Evolutionary conservation across 2,113 vertebrate species (phyloP), one percentile per base, ranked within the genome.

Genomic region (Protobothrops mucrosquamatus): DNA sequence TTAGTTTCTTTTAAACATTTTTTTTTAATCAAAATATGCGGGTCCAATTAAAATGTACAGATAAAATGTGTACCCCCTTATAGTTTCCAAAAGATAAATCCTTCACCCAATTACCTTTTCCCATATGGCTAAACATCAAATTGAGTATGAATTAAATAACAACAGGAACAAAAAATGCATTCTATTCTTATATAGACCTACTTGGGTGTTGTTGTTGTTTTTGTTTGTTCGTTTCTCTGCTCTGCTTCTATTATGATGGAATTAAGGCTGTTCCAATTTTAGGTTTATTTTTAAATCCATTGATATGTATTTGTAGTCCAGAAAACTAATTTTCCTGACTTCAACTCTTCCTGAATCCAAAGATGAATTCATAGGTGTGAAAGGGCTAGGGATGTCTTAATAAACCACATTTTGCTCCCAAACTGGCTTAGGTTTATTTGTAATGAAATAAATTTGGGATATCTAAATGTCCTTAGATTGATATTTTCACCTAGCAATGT

Each of bases 131-230:
- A 92, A 14, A 6, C 7, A 91, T 91, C 11, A 93, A 5, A 43
- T 94, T 86, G 15, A 39, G 15, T 39, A 46, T 92, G 29, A 6
- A 85, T 54, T 94, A 87, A 88, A 95, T 94, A 91, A 85, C 0
- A 85, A 0, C 85, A 91, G 86, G 56, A 89, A 11, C 87, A 86
- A 93, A 94, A 24, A 88, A 14, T 48, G 46, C 91, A 64, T 55
- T 94, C 92, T 91, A 18, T 91, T 24, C 7, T 23, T 92, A 64
- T 89, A 89, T 93, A 85, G 0, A 59, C 89, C 43, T 59, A 24
- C 39, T 92, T 94, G 23, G 43, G 14, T 26, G 3, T 94, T 2
- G 1, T 87, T 91, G 29, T 69, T 24, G n/a, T 92, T 93, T 15
- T 81, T 15, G 20, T 81, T 86, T 91, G 26, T 56, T 95, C 2